Percentiles rank a stretch among this genome's conserved stretches.
phyloP scores from a whole-genome alignment of 2,113 vertebrate genomes.

The Stigmatopora argus region DNA sequence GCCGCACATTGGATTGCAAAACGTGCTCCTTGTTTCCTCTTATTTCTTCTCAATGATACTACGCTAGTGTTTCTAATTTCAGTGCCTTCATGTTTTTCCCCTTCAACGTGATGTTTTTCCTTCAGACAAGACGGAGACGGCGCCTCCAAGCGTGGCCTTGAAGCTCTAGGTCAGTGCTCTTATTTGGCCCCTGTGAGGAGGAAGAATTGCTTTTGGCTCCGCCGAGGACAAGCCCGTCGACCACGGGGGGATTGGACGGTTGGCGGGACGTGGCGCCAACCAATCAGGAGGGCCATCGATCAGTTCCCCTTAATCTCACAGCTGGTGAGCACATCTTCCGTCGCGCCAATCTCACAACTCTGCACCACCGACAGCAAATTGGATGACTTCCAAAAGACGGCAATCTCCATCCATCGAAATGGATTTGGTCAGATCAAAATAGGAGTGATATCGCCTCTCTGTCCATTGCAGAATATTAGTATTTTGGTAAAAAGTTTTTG shows the following conservation, averaged over 20 bases:
- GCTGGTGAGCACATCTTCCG: conserved; percentile 60
- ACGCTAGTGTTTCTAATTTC: conserved; percentile 8
- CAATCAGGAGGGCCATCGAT: conserved; percentile 66
- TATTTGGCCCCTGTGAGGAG: conserved; percentile 53
- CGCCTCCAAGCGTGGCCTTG: conserved; percentile 40
- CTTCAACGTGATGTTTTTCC: conserved; percentile 12
- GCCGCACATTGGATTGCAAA: conserved; percentile 9
- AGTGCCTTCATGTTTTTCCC: conserved; percentile 7
- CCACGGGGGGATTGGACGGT: conserved; percentile 53
- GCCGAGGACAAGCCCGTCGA: conserved; percentile 42
- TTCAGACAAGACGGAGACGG: conserved; percentile 28
- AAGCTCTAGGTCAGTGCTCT: conserved; percentile 60
- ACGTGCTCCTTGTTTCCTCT: background rate
- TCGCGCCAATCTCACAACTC: conserved; percentile 55
- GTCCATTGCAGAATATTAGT: background rate
- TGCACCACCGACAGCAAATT: conserved; percentile 44
- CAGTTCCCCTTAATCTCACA: conserved; percentile 65
- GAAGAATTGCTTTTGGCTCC: conserved; percentile 61
- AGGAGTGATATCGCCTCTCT: conserved; percentile 2
- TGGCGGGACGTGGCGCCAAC: conserved; percentile 44
- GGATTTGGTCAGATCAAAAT: conserved; percentile 16
- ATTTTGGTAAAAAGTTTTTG: background rate
- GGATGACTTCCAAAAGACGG: conserved; percentile 36
- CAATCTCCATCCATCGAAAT: conserved; percentile 22
- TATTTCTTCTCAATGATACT: background rate